Percentiles rank a stretch among this genome's conserved stretches.
Evolutionary conservation across 2,797 vertebrate genomes (phyloP).

Genomic region (Rhinophrynus dorsalis): DNA sequence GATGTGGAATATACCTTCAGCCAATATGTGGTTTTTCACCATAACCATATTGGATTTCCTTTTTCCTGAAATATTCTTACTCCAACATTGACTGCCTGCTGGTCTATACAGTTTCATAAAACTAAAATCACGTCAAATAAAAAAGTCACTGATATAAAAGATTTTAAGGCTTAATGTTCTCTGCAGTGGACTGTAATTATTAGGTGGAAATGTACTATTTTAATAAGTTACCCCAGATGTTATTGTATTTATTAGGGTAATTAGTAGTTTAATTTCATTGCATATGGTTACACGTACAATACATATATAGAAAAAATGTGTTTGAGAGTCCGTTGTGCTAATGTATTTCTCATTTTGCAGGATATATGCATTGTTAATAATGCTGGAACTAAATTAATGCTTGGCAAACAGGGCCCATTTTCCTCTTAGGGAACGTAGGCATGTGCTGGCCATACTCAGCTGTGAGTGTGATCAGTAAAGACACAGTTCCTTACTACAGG

Average conservation of each 20-base stretch:
- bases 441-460: no score
- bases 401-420: no score
- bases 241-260: neutral
- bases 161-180: neutral
- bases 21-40: constrained; percentile 45
- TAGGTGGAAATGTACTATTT: constrained; percentile 6
- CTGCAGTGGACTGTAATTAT: neutral
- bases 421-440: no score
- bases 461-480: no score
- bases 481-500: no score
- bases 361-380: neutral
- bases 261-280: no score
- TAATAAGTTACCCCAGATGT: neutral
- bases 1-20: constrained; percentile 21
- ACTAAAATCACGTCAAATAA: constrained; percentile 6
- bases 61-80: constrained; percentile 41
- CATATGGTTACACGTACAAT: no score
- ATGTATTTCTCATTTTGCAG: neutral
- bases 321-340: no score
- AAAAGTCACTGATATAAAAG: constrained; percentile 17
- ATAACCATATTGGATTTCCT: constrained; percentile 44
- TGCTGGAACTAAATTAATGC: no score
- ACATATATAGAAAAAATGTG: no score
- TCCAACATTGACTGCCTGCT: constrained; percentile 23
- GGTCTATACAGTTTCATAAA: constrained; percentile 25